These are phyloP conservation scores for Pampus argenteus DNA, from an alignment of 2,797 vertebrate genomes.

Conservation along the genomic window DNA sequence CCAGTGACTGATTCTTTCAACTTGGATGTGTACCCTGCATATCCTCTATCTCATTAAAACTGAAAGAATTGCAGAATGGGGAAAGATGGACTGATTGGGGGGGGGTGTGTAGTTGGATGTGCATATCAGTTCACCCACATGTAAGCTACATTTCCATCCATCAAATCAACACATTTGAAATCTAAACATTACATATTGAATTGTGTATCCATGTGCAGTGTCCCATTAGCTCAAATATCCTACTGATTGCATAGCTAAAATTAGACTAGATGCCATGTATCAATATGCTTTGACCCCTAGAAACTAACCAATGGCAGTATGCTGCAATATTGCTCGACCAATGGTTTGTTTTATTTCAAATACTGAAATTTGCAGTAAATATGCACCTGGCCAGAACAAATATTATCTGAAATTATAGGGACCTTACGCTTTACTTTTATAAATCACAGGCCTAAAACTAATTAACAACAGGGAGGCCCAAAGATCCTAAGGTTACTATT, in stretches of 20 bases:
- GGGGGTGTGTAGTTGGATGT: neutral
- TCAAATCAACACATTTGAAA: constrained; percentile 2
- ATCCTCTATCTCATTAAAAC: constrained; percentile 90
- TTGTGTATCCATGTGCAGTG: neutral
- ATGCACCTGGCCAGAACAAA: neutral
- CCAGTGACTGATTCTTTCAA: constrained; percentile 89
- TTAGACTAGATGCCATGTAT: neutral
- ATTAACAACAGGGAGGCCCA: no score
- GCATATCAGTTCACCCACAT: constrained; percentile 21
- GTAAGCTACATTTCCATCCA: constrained; percentile 21
- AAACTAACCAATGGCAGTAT: neutral
- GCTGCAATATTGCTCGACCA: neutral
- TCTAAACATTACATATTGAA: neutral
- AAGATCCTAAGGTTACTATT: neutral
- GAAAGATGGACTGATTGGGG: constrained; percentile 11
- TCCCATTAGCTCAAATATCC: neutral
- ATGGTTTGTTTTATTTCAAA: neutral
- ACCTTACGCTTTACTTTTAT: neutral
- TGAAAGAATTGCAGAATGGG: constrained; percentile 71
- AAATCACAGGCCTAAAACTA: no score
- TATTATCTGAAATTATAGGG: neutral
- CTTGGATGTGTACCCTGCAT: constrained; percentile 87
- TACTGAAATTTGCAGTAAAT: neutral
- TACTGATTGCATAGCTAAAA: neutral
- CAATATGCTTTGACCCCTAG: neutral